Percentiles rank a stretch among this genome's conserved stretches.
Evolutionary conservation across 2,888 invertebrate species (phyloP).

Genomic region (Drosophila algonquin): DNA sequence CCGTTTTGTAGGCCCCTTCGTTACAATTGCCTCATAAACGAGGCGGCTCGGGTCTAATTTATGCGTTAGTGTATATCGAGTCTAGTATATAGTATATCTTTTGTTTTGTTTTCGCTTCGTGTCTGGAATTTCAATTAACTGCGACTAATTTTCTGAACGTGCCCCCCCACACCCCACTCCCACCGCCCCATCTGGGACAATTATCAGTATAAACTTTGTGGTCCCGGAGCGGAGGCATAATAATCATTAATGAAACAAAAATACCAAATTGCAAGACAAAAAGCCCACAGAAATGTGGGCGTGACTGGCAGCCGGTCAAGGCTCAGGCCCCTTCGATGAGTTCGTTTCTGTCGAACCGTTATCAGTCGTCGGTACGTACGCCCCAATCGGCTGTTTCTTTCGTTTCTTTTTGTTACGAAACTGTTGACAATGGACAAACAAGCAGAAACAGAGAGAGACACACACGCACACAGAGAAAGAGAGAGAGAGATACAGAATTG

Average conservation of each 20-base stretch:
- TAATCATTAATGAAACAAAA: slow-evolving; percentile 20
- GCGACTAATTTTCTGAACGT: slow-evolving; percentile 13
- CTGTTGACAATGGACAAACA: slow-evolving; percentile 51
- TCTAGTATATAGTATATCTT: slow-evolving; percentile 13
- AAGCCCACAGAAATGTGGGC: slow-evolving; percentile 18
- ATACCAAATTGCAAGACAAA: slow-evolving; percentile 1
- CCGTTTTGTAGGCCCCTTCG: slow-evolving; percentile 65
- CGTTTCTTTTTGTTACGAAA: slow-evolving; percentile 67
- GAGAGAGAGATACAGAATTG: slow-evolving; percentile 26
- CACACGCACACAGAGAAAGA: slow-evolving; percentile 26
- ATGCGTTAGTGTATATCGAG: slow-evolving; percentile 12
- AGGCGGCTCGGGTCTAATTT: slow-evolving; percentile 38
- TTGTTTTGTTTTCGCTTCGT: slow-evolving; percentile 27
- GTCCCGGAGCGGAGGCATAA: slow-evolving; percentile 3
- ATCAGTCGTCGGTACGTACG: slow-evolving; percentile 15
- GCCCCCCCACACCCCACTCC: neutral
- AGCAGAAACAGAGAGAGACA: slow-evolving; percentile 23
- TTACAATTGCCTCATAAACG: slow-evolving; percentile 59
- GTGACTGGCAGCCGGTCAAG: slow-evolving; percentile 33
- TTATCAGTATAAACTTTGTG: slow-evolving; percentile 1
- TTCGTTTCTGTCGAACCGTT: slow-evolving; percentile 19
- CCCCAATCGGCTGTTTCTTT: slow-evolving; percentile 31
- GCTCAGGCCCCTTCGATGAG: slow-evolving; percentile 30
- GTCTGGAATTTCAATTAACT: slow-evolving; percentile 38
- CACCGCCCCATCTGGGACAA: neutral